Conservation (phyloP, 2,113 vertebrate genomes). For the Siphamia tubifer region DNA sequence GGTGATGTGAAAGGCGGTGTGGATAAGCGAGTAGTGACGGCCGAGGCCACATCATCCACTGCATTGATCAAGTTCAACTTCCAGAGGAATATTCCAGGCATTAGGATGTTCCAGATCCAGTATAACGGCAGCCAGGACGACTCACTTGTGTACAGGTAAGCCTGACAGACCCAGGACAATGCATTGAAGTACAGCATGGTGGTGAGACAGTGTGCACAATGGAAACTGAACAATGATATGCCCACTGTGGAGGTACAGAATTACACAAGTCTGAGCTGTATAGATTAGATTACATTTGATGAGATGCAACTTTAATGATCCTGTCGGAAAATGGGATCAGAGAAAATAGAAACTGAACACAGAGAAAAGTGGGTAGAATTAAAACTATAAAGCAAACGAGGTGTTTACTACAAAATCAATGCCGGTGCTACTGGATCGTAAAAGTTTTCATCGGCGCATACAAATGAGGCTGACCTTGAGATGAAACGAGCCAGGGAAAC, state of each 20-base stretch:
- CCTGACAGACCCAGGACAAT: not conserved
- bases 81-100: slow-evolving; percentile 98
- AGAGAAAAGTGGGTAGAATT: not conserved
- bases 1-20: slow-evolving; percentile 89
- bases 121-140: slow-evolving; percentile 98
- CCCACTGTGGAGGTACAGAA: not conserved
- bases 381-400: not conserved
- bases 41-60: slow-evolving; percentile 94
- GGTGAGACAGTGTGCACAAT: slow-evolving; percentile 5
- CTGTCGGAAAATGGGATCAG: slow-evolving; percentile 12
- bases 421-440: not conserved
- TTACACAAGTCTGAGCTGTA: slow-evolving; percentile 10
- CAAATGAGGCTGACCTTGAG: not conserved
- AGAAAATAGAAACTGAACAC: not conserved
- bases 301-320: slow-evolving; percentile 38
- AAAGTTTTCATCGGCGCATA: not conserved
- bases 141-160: slow-evolving; percentile 99
- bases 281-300: slow-evolving; percentile 37
- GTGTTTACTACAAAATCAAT: not conserved
- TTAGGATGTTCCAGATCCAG: slow-evolving; percentile 99
- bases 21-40: slow-evolving; percentile 93
- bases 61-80: slow-evolving; percentile 98
- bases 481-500: not conserved
- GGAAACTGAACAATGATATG: slow-evolving; percentile 26
- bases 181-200: not conserved